Percentiles rank a stretch among this genome's conserved stretches.
Conservation (phyloP, 2,797 vertebrate genomes). For the Takifugu rubripes region DNA sequence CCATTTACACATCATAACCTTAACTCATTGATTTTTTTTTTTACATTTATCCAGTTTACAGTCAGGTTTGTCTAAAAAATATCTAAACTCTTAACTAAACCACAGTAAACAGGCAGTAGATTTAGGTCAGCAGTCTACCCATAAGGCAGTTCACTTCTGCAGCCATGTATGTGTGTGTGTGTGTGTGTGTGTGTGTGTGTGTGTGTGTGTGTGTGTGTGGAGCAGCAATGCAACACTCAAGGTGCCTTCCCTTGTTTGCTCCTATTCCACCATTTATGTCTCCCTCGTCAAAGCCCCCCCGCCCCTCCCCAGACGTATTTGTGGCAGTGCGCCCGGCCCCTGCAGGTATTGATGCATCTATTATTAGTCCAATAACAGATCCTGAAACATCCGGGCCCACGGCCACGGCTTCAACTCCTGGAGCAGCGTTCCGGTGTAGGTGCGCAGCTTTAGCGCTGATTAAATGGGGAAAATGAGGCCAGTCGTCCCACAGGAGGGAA, state of each 20-base stretch:
- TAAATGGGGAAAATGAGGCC: constrained; percentile 50
- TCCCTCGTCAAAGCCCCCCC: neutral
- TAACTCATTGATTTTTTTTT: no score
- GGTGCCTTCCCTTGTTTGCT: constrained; percentile 46
- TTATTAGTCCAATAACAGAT: constrained; percentile 70
- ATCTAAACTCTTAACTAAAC: constrained; percentile 1
- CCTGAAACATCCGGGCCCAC: constrained; percentile 37
- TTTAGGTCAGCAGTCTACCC: constrained; percentile 50
- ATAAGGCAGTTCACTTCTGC: constrained; percentile 19
- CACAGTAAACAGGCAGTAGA: constrained; percentile 7
- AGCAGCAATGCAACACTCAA: constrained; percentile 42
- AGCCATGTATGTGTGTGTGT: neutral
- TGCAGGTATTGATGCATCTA: constrained; percentile 72
- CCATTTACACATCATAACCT: no score
- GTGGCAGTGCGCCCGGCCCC: constrained; percentile 42
- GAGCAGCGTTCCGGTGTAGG: constrained; percentile 24
- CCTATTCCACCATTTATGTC: constrained; percentile 15
- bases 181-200: constrained; percentile 7
- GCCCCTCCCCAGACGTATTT: constrained; percentile 19
- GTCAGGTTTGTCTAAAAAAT: no score
- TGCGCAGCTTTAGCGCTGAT: constrained; percentile 39
- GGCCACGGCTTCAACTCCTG: constrained; percentile 42
- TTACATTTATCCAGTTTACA: no score
- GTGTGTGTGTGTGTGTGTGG: constrained; percentile 4
- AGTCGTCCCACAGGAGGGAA: constrained; percentile 39